phyloP scores from a whole-genome alignment of 2,797 vertebrate species.

The Menidia menidia region DNA sequence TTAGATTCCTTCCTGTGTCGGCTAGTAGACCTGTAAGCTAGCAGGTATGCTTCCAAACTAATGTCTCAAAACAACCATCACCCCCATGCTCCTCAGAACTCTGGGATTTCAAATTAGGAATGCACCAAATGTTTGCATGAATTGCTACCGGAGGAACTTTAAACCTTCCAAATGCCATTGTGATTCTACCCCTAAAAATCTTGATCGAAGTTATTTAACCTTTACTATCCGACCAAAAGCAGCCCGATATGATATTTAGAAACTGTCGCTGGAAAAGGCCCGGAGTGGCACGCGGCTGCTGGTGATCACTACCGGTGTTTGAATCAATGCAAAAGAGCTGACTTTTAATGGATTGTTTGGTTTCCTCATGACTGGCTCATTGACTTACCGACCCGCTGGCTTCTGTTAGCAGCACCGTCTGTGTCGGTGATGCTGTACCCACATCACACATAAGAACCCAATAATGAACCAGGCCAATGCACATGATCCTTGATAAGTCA shows the following conservation, averaged over 20 bases:
- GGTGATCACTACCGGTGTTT: neutral
- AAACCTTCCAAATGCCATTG: constrained; percentile 1
- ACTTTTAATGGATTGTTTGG: neutral
- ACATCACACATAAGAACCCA: too few species aligned
- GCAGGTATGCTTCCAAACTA: too few species aligned
- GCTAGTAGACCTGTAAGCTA: too few species aligned
- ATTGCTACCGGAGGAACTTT: neutral
- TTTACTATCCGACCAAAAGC: neutral
- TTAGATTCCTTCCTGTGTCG: too few species aligned
- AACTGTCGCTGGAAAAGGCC: neutral
- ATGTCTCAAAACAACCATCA: too few species aligned
- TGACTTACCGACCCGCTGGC: neutral
- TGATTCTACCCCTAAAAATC: neutral
- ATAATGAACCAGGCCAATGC: too few species aligned
- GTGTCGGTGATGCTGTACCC: neutral
- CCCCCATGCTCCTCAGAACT: neutral
- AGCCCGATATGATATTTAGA: constrained; percentile 15
- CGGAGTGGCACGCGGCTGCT: neutral
- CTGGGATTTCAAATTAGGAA: neutral
- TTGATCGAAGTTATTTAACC: neutral
- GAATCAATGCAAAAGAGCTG: neutral
- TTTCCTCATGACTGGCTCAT: neutral
- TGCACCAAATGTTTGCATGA: neutral
- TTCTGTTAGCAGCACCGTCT: neutral
- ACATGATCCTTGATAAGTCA: too few species aligned